phyloP scores from a whole-genome alignment of 2,797 vertebrate species.

The Gymnocypris eckloni region DNA sequence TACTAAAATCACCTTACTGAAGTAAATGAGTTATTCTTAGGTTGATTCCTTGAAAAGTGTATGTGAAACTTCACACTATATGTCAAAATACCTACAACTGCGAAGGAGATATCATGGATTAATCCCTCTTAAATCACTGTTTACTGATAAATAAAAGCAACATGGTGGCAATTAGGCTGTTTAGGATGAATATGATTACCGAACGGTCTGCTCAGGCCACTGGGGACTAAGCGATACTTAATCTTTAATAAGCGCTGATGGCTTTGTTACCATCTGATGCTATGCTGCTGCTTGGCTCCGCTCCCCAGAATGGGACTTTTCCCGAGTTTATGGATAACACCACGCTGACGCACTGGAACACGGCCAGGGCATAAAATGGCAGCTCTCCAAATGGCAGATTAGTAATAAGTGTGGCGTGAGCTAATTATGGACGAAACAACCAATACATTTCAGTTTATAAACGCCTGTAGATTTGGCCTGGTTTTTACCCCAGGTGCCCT shows the following conservation, averaged over 20 bases:
- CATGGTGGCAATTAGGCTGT: constrained; percentile 79
- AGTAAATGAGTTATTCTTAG: not conserved
- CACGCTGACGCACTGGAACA: constrained; percentile 71
- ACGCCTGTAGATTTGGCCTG: constrained; percentile 70
- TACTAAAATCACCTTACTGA: not conserved
- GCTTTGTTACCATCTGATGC: constrained; percentile 57
- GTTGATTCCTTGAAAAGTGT: not conserved
- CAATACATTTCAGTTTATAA: constrained; percentile 83
- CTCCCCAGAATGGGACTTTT: constrained; percentile 59
- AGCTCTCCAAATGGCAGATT: constrained; percentile 78
- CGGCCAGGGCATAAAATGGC: constrained; percentile 75
- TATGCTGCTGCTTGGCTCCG: constrained; percentile 56
- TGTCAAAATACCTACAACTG: not conserved
- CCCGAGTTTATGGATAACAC: constrained; percentile 71
- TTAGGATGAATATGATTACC: constrained; percentile 79
- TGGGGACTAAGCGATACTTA: constrained; percentile 76
- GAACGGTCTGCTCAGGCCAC: constrained; percentile 73
- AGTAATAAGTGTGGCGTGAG: constrained; percentile 79
- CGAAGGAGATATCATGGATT: not conserved
- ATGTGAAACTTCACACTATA: not conserved
- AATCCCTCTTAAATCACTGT: constrained; percentile 73
- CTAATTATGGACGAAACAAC: constrained; percentile 80
- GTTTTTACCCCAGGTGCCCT: constrained; percentile 47
- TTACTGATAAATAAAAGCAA: constrained; percentile 80
- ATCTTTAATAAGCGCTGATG: constrained; percentile 81